Base-by-base conservation (phyloP, 2,113 vertebrate genomes). In the Chionodraco myersi region DNA sequence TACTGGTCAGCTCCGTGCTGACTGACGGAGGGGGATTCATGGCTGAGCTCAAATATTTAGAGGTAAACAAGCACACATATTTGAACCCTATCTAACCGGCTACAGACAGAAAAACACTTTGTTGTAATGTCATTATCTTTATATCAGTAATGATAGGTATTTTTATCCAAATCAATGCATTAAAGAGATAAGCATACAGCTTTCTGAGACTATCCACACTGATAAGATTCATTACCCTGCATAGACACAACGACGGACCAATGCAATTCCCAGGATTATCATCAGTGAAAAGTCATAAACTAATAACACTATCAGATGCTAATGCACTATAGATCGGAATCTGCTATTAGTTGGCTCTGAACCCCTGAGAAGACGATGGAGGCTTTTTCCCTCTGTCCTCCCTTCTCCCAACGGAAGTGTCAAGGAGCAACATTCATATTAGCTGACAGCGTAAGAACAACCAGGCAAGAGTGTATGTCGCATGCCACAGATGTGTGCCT, bases 371-470 rank as follows among this genome's bases (percentile, higher is more conserved):
- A 60, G 41, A 51, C n/a, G 8, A 66, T 58, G 52, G 68, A 77
- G 57, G 58, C 49, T 36, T 65, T 48, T 58, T 56, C 45, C 68
- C 10, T 34, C 58, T 21, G 15, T 18, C 63, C 30, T 21, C 21
- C 49, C 51, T 26, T 30, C 16, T 6, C 51, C 21, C 18, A 44
- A 56, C 36, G 30, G 21, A 16, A 48, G 73, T 68, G 51, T 70
- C 61, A 57, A 52, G 36, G 65, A 72, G 23, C 74, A 83, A 83
- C 77, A 87, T 89, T 79, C 72, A 79, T 70, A 82, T 77, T 26
- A 79, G 70, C 79, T 66, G 57, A 52, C 48, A 61, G 74, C 81
- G 71, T 79, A 76, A 83, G 53, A 52, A 75, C 73, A 72, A 80
- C 62, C 10, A 13, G 65, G 52, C n/a, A 45, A 44, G 5, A 59